Conservation (phyloP, 2,113 vertebrate genomes). For the Rhabdornis inornatus region DNA sequence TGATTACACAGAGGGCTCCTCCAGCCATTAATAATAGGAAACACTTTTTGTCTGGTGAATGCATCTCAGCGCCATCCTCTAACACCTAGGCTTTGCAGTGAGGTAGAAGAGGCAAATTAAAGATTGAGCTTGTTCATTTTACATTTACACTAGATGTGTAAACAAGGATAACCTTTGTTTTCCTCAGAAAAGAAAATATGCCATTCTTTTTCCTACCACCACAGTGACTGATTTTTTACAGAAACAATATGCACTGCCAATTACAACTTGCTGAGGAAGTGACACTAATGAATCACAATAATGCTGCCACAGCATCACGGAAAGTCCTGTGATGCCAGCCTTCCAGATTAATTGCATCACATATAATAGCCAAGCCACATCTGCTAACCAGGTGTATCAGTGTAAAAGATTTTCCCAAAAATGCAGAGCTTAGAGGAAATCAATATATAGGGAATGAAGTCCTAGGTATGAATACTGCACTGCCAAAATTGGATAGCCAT, state of each 20-base stretch:
- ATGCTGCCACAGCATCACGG: constrained; percentile 36
- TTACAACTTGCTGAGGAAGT: constrained; percentile 39
- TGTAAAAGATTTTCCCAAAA: not conserved
- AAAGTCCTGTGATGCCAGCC: constrained; percentile 24
- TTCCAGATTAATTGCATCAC: constrained; percentile 57
- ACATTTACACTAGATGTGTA: constrained; percentile 35
- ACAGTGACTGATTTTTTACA: constrained; percentile 10
- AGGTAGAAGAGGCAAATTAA: constrained; percentile 69
- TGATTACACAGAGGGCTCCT: constrained; percentile 80
- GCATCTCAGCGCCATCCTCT: constrained; percentile 44
- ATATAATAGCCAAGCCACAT: constrained; percentile 23
- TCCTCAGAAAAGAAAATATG: constrained; percentile 13
- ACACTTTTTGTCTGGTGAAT: constrained; percentile 79
- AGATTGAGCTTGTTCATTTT: constrained; percentile 62
- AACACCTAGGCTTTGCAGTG: constrained; percentile 70
- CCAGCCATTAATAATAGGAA: constrained; percentile 81
- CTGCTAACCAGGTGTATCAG: constrained; percentile 48
- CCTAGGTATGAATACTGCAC: not conserved
- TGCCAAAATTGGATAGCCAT: constrained; percentile 9
- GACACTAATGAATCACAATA: constrained; percentile 55
- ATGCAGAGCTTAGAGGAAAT: not conserved
- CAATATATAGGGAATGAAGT: constrained; percentile 1
- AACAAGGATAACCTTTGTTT: constrained; percentile 65
- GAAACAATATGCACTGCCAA: not conserved
- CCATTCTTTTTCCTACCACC: constrained; percentile 1